Base-by-base conservation (phyloP, 2,888 invertebrate genomes). In the Drosophila demipolita region DNA sequence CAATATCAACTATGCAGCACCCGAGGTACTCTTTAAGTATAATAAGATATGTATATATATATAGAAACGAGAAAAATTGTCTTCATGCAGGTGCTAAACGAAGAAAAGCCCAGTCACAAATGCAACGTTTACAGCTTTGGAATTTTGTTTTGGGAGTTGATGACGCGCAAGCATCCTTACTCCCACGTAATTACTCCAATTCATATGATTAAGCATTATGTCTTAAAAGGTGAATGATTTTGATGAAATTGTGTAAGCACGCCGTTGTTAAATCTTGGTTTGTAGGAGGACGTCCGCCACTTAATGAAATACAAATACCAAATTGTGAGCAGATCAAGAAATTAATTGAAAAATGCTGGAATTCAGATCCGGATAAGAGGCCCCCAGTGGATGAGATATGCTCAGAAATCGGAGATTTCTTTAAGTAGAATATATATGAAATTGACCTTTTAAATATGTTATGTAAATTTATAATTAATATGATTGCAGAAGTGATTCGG, bases 61-160 rank as follows among this genome's bases (percentile, higher is more conserved):
- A 9, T 36, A 15, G 4, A 40, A 26, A n/a, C 29, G 9, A 32
- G 11, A 11, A 32, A n/a, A 7, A 15, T 48, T 17, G 33, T n/a
- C 6, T 32, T 29, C 6, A 52, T 33, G 52, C 52, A 52, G 52
- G 11, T 36, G 1, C 12, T 38, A 11, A 29, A 6, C 12, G 7
- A 17, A 3, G 11, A 29, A 29, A 26, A n/a, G 5, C 17, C 9
- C 38, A 33, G 32, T 20, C 33, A 20, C 52, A 23, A 57, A 42
- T 48, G 48, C 50, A 40, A 61, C 38, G 49, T 61, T 5, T 50
- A 33, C 15, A 38, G 40, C 15, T 62, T 62, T 45, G 61, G 53
- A 33, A 42, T 42, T 52, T 38, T 49, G 4, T 20, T 49, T 20
- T 55, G 55, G 63, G 63, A 63, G 23, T 3, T 63, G 9, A 36